Evolutionary conservation across 2,888 invertebrate species (phyloP).

Genomic region (Shargacucullia verbasci): DNA sequence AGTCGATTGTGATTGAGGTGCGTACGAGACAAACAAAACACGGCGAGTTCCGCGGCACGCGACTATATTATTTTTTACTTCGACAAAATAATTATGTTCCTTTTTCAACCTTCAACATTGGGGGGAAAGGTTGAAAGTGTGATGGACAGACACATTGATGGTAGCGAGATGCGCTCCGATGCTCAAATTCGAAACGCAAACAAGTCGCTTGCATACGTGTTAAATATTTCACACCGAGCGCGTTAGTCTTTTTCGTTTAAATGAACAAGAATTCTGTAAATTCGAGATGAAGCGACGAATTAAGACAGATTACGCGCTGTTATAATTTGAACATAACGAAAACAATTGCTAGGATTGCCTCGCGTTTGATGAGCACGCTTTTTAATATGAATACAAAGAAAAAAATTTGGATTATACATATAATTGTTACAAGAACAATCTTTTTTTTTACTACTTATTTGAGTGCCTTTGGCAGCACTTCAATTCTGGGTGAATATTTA

Average conservation of each 20-base stretch:
- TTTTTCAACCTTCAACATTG: constrained; percentile 60
- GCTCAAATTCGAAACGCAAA: constrained; percentile 71
- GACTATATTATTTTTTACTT: constrained; percentile 68
- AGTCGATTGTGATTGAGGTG: constrained; percentile 80
- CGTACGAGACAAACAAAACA: constrained; percentile 73
- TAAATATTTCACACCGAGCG: constrained; percentile 66
- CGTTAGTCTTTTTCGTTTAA: constrained; percentile 55
- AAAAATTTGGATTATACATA: too few species aligned
- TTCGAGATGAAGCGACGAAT: constrained; percentile 31
- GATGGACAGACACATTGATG: constrained; percentile 49
- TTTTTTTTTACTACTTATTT: too few species aligned
- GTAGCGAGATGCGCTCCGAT: constrained; percentile 61
- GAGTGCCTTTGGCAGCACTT: too few species aligned
- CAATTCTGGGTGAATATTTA: neutral
- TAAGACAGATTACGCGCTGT: constrained; percentile 30
- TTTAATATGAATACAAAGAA: neutral
- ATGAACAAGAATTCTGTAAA: constrained; percentile 47
- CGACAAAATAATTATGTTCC: constrained; percentile 51
- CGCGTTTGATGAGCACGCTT: neutral
- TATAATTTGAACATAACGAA: constrained; percentile 35
- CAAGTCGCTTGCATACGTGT: constrained; percentile 63
- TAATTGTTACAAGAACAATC: too few species aligned
- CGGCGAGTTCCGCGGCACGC: constrained; percentile 67
- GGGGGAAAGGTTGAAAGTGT: constrained; percentile 60
- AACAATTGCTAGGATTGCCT: constrained; percentile 31